Evolutionary conservation across 1,140 invertebrate genomes (phyloP).

Genomic region (Aethina tumida): DNA sequence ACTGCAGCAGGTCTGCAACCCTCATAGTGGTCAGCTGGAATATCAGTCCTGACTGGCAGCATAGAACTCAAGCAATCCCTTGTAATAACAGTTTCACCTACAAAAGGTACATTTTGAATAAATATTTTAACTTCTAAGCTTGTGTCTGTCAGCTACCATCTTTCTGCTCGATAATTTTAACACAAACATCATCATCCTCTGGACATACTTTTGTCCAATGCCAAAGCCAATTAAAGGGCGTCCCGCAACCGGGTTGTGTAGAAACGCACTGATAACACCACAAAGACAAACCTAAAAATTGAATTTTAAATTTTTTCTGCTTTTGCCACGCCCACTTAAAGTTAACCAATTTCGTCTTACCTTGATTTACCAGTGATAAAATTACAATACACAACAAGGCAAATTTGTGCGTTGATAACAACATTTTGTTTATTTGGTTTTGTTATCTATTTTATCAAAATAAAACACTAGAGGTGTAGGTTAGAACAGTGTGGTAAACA

Average conservation of each 20-base stretch:
- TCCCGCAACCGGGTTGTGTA: conserved; percentile 78
- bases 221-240: conserved; percentile 73
- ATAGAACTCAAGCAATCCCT: conserved; percentile 78
- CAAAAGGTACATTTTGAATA: conserved; percentile 27
- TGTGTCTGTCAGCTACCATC: conserved; percentile 49
- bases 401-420: no score
- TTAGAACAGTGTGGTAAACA: no score
- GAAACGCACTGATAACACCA: conserved; percentile 86
- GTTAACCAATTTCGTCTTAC: no score
- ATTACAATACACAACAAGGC: no score
- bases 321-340: no score
- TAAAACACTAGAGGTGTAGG: no score
- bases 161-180: conserved; percentile 81
- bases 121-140: not conserved
- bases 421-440: no score
- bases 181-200: conserved; percentile 76
- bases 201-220: conserved; percentile 68
- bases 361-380: no score
- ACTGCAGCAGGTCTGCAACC: conserved; percentile 72
- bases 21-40: conserved; percentile 87
- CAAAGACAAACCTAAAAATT: conserved; percentile 38
- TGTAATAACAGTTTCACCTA: conserved; percentile 70
- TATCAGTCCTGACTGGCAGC: conserved; percentile 65
- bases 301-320: no score
- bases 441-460: no score